Conservation (phyloP, 1,140 invertebrate species). For the Arion vulgaris region DNA sequence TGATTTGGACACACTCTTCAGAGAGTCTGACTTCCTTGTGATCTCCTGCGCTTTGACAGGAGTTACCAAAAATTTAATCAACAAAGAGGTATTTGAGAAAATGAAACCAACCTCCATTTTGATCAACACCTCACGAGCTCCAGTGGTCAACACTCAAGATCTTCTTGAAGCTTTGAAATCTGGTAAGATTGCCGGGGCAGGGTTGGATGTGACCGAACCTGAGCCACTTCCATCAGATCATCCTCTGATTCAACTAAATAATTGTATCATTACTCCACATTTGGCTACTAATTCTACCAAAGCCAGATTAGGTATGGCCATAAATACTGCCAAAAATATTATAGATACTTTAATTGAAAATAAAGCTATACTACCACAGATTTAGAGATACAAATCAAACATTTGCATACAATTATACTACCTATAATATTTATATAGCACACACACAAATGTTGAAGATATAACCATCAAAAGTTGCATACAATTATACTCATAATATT, state of each 20-base stretch:
- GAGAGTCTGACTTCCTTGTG: conserved; percentile 65
- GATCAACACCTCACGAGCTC: conserved; percentile 68
- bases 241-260: conserved; percentile 83
- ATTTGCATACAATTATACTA: too few species aligned
- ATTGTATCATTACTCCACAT: conserved; percentile 91
- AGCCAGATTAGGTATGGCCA: conserved; percentile 86
- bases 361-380: conserved; percentile 73
- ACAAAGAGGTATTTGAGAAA: conserved; percentile 53
- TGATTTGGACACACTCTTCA: conserved; percentile 67
- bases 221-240: conserved; percentile 89
- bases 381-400: too few species aligned
- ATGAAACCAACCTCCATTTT: conserved; percentile 73
- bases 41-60: conserved; percentile 63
- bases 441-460: too few species aligned
- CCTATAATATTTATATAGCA: too few species aligned
- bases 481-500: too few species aligned
- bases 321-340: conserved; percentile 83
- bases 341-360: conserved; percentile 78
- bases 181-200: conserved; percentile 85
- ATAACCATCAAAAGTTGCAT: too few species aligned
- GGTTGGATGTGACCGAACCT: conserved; percentile 92
- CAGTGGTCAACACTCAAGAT: conserved; percentile 65
- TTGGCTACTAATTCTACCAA: conserved; percentile 90
- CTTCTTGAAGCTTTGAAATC: conserved; percentile 78
- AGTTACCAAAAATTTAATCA: conserved; percentile 49